phyloP scores from a whole-genome alignment of 2,113 vertebrate genomes.

The Desmodus rotundus region DNA sequence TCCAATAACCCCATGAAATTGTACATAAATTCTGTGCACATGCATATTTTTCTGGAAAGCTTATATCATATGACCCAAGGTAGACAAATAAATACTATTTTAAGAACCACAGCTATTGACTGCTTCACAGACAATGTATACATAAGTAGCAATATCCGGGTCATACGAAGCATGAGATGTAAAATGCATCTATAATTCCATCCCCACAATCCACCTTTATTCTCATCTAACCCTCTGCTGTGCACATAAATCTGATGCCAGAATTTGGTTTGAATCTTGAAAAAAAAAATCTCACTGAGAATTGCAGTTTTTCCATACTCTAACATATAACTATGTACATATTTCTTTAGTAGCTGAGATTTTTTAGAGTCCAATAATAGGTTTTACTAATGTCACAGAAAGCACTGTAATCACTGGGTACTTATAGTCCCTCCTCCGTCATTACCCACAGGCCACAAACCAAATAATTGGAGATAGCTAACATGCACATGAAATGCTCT shows the following conservation, averaged over 20 bases:
- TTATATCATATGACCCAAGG: background rate
- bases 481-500: background rate
- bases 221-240: background rate
- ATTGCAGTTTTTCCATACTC: background rate
- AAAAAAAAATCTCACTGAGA: background rate
- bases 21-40: background rate
- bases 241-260: background rate
- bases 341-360: background rate
- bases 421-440: background rate
- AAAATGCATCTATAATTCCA: background rate
- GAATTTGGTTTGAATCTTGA: background rate
- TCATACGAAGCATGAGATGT: background rate
- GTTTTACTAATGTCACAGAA: slow-evolving; percentile 15
- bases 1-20: background rate
- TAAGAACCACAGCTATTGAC: background rate
- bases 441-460: background rate
- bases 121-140: background rate
- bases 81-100: background rate
- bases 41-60: background rate
- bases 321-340: slow-evolving; percentile 27
- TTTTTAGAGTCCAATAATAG: background rate
- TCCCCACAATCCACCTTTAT: background rate
- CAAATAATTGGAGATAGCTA: background rate
- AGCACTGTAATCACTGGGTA: background rate
- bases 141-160: background rate